Conservation (phyloP, 2,888 invertebrate genomes). For the Sarcophaga rosellei region DNA sequence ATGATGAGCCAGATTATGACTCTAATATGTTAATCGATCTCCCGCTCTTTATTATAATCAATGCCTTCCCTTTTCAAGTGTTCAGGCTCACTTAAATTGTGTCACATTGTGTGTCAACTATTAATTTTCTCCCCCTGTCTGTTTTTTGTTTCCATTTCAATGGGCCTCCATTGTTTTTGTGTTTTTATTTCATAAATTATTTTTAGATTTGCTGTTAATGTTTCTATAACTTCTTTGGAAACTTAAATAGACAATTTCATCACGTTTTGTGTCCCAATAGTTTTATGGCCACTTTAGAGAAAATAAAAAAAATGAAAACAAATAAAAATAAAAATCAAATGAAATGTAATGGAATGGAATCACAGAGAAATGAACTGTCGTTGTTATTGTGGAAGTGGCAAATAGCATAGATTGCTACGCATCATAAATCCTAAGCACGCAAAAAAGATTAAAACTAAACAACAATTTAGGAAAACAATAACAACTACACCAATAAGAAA, state of each 20-base stretch:
- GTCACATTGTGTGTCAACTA: no score
- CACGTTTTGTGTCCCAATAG: slow-evolving; percentile 40
- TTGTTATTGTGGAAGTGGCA: neutral
- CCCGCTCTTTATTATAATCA: no score
- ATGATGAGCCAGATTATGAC: no score
- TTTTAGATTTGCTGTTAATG: slow-evolving; percentile 29
- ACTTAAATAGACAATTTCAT: slow-evolving; percentile 30
- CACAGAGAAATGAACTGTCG: neutral
- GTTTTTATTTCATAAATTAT: slow-evolving; percentile 11
- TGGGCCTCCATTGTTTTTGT: neutral
- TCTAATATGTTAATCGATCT: no score
- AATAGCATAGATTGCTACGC: slow-evolving; percentile 5
- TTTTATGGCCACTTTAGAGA: slow-evolving; percentile 13
- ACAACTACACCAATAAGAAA: neutral
- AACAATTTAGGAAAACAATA: neutral
- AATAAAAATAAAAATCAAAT: neutral
- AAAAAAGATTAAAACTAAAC: neutral
- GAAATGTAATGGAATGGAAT: neutral
- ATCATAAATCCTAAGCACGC: slow-evolving; percentile 27
- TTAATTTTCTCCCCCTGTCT: neutral
- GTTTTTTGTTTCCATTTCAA: neutral
- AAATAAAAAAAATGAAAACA: neutral
- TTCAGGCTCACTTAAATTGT: no score
- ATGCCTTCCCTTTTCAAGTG: no score
- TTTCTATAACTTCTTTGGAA: neutral